Evolutionary conservation across 1,140 invertebrate genomes (phyloP).

Genomic region (Battus philenor): DNA sequence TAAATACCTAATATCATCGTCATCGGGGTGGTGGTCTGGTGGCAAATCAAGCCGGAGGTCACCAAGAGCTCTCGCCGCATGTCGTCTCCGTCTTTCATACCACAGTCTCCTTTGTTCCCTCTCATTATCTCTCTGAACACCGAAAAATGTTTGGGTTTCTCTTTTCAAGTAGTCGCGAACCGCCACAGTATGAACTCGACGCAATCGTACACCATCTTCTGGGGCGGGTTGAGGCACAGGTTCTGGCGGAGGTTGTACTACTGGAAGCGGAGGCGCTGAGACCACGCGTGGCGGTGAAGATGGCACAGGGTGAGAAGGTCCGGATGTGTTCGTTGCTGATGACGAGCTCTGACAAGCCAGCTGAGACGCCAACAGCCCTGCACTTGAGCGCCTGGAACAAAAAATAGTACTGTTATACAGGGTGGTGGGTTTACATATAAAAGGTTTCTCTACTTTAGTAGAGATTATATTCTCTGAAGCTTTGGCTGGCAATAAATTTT

Average conservation of each 20-base stretch:
- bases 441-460: no score
- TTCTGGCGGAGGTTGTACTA: conserved; percentile 42
- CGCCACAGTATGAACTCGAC: conserved; percentile 52
- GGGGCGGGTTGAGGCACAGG: conserved; percentile 53
- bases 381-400: conserved; percentile 65
- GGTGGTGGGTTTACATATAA: no score
- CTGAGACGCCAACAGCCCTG: conserved; percentile 57
- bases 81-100: conserved; percentile 83
- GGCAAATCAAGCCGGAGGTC: conserved; percentile 78
- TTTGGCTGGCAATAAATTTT: no score
- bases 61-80: conserved; percentile 83
- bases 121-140: conserved; percentile 84
- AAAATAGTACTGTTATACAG: conserved; percentile 12
- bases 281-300: conserved; percentile 57
- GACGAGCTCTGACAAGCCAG: conserved; percentile 62
- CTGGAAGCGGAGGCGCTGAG: conserved; percentile 45
- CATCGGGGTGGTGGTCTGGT: conserved; percentile 77
- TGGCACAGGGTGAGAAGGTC: conserved; percentile 52
- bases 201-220: conserved; percentile 60
- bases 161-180: conserved; percentile 81
- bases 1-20: conserved; percentile 76
- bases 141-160: conserved; percentile 87
- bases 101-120: conserved; percentile 82
- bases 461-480: no score
- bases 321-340: conserved; percentile 39